Conservation (phyloP, 2,888 invertebrate genomes). For the Tenthredo scrophulariae region DNA sequence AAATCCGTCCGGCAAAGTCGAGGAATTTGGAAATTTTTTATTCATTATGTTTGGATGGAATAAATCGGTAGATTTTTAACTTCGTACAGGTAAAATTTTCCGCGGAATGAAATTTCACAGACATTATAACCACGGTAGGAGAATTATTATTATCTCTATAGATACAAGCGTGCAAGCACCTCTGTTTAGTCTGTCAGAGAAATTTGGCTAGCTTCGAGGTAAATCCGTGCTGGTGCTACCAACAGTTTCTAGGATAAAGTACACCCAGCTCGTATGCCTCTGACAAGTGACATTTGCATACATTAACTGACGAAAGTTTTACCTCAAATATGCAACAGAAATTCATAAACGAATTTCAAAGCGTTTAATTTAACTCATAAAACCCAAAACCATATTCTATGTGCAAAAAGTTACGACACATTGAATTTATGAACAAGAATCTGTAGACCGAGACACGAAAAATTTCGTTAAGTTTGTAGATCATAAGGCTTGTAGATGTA, state of each 20-base stretch:
- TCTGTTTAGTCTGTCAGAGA: background rate
- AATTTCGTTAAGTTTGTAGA: too few relatives aligned
- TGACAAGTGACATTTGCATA: constrained; percentile 3
- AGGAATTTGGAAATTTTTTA: background rate
- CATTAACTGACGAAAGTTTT: background rate
- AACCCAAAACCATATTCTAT: background rate
- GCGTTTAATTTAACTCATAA: background rate
- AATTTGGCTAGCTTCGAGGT: background rate
- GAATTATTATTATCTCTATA: background rate
- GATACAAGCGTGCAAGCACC: background rate
- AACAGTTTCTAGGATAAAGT: background rate
- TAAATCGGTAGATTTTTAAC: background rate
- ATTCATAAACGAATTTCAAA: background rate
- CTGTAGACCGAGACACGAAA: too few relatives aligned
- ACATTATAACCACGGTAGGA: background rate
- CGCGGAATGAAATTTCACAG: background rate
- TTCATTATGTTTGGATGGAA: background rate
- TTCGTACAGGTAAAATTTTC: background rate
- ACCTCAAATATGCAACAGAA: background rate
- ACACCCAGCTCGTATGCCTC: background rate
- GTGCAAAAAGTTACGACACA: background rate
- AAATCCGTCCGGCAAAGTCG: background rate
- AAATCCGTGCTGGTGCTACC: background rate
- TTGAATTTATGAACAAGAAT: too few relatives aligned
- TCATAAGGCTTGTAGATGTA: too few relatives aligned